Evolutionary conservation across 1,140 invertebrate species (phyloP), one percentile per base, ranked within the genome.

Genomic region (Platyura marginata): DNA sequence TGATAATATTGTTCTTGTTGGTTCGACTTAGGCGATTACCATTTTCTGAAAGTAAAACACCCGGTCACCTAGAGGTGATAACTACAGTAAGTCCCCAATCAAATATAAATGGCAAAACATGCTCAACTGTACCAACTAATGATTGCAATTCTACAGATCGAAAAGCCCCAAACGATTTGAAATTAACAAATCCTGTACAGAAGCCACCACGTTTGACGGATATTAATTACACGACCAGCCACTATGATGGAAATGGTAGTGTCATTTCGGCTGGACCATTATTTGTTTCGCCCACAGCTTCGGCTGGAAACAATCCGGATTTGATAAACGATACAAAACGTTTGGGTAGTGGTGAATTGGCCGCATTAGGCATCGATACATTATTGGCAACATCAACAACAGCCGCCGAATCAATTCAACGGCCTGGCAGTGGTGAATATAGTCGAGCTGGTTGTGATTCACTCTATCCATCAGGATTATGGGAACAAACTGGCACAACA

Each of bases 291-390:
- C 76, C 78, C 18, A 75, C 77, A 2, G 72, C 74, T 3, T 69
- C 75, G 36, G 71, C 74, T 2, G 74, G 75, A 44, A 82, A 84
- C 44, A 82, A 87, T 55, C 82, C 82, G 5, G 83, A 87, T 57
- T 63, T 87, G 29, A 86, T 87, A 49, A 79, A 81, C 49, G 82
- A 86, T 51, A 82, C 81, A 1, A 69, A 73, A 51, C 56, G 64
- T 10, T 66, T 68, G 21, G 72, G 70, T 13, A 71, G 68, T 47
- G 64, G 58, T 21, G 66, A 68, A 43, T 55, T 63, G 20, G 50
- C 54, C 3, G 51, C 58, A 13, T 43, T 59, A n/a, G 53, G 50
- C 40, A 48, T 54, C 10, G 50, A 49, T 13, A 20, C 40, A 18
- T 23, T 50, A 2, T 20, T 15, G 10, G 11, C n/a, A 3, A 25